A percentile compares a stretch with the other conserved stretches of the same genome.
These are phyloP conservation scores for Leptonema lineaticorne DNA, from an alignment of 1,140 invertebrate genomes.

Conservation along the genomic window DNA sequence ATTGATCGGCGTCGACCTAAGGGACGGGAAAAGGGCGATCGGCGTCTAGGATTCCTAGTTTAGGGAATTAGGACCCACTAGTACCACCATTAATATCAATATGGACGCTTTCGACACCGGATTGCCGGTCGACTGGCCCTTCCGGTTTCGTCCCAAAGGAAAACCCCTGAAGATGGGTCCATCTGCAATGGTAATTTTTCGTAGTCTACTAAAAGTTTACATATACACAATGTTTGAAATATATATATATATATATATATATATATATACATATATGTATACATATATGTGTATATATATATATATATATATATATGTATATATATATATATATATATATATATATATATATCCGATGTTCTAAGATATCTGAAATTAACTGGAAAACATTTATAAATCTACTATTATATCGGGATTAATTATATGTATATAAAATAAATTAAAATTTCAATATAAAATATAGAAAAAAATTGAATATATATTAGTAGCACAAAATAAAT, in stretches of 20 bases:
- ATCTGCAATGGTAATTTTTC: not conserved
- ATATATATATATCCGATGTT: not conserved
- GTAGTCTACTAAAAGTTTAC: not conserved
- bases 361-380: too few relatives aligned
- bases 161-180: too few relatives aligned
- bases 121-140: too few relatives aligned
- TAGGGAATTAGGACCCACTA: conserved; percentile 13
- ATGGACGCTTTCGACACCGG: conserved; percentile 30
- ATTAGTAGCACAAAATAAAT: too few relatives aligned
- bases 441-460: too few relatives aligned
- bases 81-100: conserved; percentile 39
- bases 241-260: conserved; percentile 1
- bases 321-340: not conserved
- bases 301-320: conserved; percentile 6
- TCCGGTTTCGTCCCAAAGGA: too few relatives aligned
- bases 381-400: too few relatives aligned
- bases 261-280: not conserved
- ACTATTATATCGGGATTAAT: too few relatives aligned
- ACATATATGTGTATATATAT: conserved; percentile 11
- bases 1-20: conserved; percentile 34
- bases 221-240: not conserved
- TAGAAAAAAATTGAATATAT: too few relatives aligned
- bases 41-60: not conserved
- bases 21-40: conserved; percentile 10
- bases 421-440: too few relatives aligned